Evolutionary conservation across 1,140 invertebrate species (phyloP).

Genomic region (Apocrypta bakeri): DNA sequence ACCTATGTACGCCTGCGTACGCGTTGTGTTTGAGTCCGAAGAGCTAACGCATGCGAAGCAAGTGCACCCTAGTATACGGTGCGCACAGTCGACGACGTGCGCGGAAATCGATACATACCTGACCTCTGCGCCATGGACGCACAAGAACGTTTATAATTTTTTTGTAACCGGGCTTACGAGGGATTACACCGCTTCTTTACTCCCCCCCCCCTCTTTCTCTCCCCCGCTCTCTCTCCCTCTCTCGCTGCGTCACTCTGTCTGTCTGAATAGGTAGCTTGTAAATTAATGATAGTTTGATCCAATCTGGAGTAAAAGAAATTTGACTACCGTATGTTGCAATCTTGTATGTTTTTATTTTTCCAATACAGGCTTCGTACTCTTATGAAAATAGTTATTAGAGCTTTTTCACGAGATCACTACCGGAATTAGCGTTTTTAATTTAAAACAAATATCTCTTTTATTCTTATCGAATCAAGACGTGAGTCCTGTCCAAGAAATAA

Average conservation of each 20-base stretch:
- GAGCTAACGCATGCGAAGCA: not conserved
- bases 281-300: not conserved
- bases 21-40: not conserved
- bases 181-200: not conserved
- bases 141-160: not conserved
- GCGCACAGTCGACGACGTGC: not conserved
- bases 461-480: too few relatives aligned
- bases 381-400: too few relatives aligned
- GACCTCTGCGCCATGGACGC: conserved; percentile 14
- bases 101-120: conserved; percentile 44
- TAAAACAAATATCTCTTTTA: too few relatives aligned
- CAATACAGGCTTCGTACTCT: too few relatives aligned
- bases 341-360: too few relatives aligned
- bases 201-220: not conserved
- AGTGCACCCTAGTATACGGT: not conserved
- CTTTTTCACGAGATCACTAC: too few relatives aligned
- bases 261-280: too few relatives aligned
- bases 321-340: too few relatives aligned
- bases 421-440: too few relatives aligned
- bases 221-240: not conserved
- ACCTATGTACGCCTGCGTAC: not conserved
- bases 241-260: too few relatives aligned
- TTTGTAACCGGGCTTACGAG: not conserved
- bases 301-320: too few relatives aligned
- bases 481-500: too few relatives aligned